These are phyloP conservation scores for Pristionchus mayeri DNA, from an alignment of 2,888 invertebrate species.

Conservation along the genomic window DNA sequence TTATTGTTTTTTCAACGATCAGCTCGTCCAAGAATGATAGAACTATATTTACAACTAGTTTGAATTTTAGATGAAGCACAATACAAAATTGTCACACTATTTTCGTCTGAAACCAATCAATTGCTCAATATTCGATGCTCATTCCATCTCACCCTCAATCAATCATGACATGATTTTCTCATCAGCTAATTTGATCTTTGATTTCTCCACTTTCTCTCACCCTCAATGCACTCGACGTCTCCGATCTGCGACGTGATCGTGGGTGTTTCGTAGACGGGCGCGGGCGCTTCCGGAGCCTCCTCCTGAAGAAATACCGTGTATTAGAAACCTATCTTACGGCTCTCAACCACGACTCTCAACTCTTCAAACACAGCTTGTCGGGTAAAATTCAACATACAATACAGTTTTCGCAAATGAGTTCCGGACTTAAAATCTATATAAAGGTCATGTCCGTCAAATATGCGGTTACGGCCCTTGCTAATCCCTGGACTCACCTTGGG, in stretches of 20 bases:
- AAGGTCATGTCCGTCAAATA: not conserved
- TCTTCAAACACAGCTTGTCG: too few relatives aligned
- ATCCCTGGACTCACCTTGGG: constrained; percentile 52
- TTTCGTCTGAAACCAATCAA: too few relatives aligned
- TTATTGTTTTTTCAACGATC: not conserved
- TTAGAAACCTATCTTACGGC: not conserved
- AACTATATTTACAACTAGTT: not conserved
- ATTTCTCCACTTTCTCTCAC: not conserved
- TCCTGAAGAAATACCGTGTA: not conserved
- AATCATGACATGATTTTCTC: too few relatives aligned
- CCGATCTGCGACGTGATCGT: constrained; percentile 88
- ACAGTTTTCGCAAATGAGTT: not conserved
- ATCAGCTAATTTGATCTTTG: too few relatives aligned
- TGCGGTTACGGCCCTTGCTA: not conserved
- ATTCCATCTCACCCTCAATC: too few relatives aligned
- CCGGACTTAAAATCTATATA: not conserved
- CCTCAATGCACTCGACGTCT: constrained; percentile 83
- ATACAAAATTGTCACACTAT: not conserved
- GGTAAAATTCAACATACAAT: too few relatives aligned
- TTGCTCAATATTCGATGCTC: too few relatives aligned
- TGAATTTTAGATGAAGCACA: too few relatives aligned
- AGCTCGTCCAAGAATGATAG: not conserved
- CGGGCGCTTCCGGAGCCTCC: constrained; percentile 58
- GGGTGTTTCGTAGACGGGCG: constrained; percentile 71
- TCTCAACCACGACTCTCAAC: not conserved